phyloP scores from a whole-genome alignment of 2,797 vertebrate species.

The Psittacula derbiana region DNA sequence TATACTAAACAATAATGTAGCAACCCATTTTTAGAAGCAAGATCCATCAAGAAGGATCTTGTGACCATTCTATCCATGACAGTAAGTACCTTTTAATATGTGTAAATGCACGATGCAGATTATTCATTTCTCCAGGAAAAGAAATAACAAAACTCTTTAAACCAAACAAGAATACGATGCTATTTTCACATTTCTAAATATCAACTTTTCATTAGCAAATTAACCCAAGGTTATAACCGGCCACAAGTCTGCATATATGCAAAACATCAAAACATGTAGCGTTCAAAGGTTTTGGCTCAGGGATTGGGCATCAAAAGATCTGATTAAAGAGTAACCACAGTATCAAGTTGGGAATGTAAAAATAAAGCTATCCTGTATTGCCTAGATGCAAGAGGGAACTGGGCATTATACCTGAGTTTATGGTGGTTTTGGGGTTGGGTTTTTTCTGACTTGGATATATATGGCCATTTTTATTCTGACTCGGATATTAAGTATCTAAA shows the following conservation, averaged over 20 bases:
- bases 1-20: neutral
- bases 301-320: neutral
- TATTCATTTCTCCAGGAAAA: neutral
- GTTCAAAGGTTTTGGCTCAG: neutral
- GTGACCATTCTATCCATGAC: neutral
- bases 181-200: neutral
- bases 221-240: neutral
- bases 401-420: neutral
- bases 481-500: neutral
- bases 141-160: neutral
- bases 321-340: neutral
- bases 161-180: neutral
- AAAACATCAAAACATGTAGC: neutral
- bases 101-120: neutral
- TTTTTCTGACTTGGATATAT: neutral
- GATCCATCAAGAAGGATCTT: neutral
- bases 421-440: neutral
- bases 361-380: neutral
- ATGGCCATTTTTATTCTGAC: neutral
- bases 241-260: neutral
- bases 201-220: neutral
- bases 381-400: fast-evolving
- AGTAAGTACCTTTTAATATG: neutral
- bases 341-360: neutral
- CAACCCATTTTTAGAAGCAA: neutral